phyloP scores from a whole-genome alignment of 2,113 vertebrate genomes.

The Elachura formosa region DNA sequence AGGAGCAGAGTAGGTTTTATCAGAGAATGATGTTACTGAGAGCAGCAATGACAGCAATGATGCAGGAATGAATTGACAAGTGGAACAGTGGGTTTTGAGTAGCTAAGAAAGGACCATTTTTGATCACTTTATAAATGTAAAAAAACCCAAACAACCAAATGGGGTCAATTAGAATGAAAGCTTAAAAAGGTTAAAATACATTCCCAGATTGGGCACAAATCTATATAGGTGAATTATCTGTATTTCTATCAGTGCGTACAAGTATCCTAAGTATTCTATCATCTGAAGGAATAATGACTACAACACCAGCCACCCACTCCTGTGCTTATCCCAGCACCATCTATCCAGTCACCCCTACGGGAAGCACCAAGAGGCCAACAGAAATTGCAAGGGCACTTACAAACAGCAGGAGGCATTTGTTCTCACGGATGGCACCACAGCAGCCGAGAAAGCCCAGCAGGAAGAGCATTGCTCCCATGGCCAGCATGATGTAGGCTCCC shows the following conservation, averaged over 20 bases:
- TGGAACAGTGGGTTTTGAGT: background rate
- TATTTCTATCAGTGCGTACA: background rate
- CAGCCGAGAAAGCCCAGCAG: constrained; percentile 94
- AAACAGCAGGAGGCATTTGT: constrained; percentile 88
- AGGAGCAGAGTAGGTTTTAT: background rate
- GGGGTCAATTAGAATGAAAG: background rate
- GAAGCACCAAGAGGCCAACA: background rate
- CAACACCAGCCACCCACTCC: background rate
- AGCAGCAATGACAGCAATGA: background rate
- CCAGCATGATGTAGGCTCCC: constrained; percentile 85
- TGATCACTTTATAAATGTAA: background rate
- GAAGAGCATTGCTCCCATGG: constrained; percentile 88
- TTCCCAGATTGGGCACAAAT: background rate
- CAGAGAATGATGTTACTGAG: background rate
- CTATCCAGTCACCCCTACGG: background rate
- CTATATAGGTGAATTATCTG: background rate
- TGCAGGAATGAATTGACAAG: background rate
- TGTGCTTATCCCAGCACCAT: background rate
- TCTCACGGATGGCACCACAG: constrained; percentile 90
- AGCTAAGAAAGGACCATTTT: background rate
- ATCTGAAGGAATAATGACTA: background rate
- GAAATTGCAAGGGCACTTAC: constrained; percentile 72
- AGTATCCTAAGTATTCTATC: background rate
- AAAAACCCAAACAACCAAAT: background rate
- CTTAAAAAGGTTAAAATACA: background rate